Evolutionary conservation across 2,113 vertebrate species (phyloP).

Genomic region (Passer domesticus): DNA sequence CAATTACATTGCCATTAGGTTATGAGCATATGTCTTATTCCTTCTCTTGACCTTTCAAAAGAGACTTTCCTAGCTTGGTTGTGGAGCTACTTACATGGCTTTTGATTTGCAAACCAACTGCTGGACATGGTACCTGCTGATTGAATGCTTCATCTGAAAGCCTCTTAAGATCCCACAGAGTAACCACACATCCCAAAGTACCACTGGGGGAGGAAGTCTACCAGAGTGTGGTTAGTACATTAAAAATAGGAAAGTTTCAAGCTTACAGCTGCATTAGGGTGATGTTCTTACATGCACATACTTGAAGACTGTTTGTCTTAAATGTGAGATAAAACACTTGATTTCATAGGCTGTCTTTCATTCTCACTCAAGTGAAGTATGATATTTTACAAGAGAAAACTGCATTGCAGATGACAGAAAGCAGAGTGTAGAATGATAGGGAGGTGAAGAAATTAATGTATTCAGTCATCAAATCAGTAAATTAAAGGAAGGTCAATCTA

Average conservation of each 20-base stretch:
- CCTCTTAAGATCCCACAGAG: slow-evolving; percentile 31
- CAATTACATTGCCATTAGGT: too few species aligned
- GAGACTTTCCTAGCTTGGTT: neutral
- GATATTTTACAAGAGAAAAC: neutral
- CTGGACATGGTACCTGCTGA: slow-evolving; percentile 4
- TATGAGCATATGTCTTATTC: too few species aligned
- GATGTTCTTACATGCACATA: neutral
- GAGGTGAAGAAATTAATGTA: neutral
- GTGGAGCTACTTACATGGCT: neutral
- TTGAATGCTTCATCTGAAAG: slow-evolving; percentile 16
- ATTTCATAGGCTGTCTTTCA: neutral
- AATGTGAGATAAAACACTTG: neutral
- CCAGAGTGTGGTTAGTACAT: slow-evolving; percentile 30
- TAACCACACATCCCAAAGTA: slow-evolving; percentile 46
- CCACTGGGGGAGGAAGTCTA: slow-evolving; percentile 17
- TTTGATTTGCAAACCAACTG: slow-evolving; percentile 7
- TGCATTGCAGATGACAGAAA: neutral
- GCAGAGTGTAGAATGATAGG: neutral
- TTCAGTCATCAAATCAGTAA: neutral
- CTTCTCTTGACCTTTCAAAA: neutral
- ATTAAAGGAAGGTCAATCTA: neutral
- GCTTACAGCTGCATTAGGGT: neutral
- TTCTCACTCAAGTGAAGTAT: neutral
- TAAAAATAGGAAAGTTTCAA: slow-evolving; percentile 27
- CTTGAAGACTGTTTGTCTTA: slow-evolving; percentile 16